Evolutionary conservation across 2,113 vertebrate genomes (phyloP).

Genomic region (Chionodraco myersi): DNA sequence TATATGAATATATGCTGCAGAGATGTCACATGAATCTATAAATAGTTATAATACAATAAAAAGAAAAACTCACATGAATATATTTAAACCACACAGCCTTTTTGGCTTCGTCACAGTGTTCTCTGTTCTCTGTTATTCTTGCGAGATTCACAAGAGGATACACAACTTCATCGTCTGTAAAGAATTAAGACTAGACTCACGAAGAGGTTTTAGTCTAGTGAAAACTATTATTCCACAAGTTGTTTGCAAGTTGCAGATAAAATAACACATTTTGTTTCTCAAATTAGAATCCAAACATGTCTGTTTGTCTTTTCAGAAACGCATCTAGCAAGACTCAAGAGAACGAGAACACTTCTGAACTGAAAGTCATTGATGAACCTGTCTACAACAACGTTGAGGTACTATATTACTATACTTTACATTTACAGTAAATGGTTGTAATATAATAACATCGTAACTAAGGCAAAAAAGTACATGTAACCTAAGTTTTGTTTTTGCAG

Average conservation of each 20-base stretch:
- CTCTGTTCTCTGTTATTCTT: no score
- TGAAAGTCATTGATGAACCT: constrained; percentile 57
- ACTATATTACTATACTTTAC: not conserved
- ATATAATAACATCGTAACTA: not conserved
- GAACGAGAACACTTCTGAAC: not conserved
- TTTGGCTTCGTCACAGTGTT: no score
- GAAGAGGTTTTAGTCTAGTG: not conserved
- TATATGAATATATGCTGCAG: no score
- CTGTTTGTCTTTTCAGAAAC: constrained; percentile 43
- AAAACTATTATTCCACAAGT: not conserved
- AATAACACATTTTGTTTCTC: not conserved
- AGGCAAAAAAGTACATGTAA: constrained; percentile 17
- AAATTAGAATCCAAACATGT: not conserved
- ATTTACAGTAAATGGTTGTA: not conserved
- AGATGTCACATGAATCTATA: no score
- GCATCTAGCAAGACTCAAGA: not conserved
- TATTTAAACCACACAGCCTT: no score
- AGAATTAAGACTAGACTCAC: not conserved
- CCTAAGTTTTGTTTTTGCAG: constrained; percentile 51
- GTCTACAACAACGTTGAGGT: constrained; percentile 70
- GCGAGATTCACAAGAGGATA: not conserved
- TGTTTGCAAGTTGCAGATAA: not conserved
- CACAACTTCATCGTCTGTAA: not conserved
- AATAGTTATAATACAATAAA: no score
- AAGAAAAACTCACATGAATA: no score